Base-by-base conservation (phyloP, 2,113 vertebrate species). In the Melospiza georgiana region DNA sequence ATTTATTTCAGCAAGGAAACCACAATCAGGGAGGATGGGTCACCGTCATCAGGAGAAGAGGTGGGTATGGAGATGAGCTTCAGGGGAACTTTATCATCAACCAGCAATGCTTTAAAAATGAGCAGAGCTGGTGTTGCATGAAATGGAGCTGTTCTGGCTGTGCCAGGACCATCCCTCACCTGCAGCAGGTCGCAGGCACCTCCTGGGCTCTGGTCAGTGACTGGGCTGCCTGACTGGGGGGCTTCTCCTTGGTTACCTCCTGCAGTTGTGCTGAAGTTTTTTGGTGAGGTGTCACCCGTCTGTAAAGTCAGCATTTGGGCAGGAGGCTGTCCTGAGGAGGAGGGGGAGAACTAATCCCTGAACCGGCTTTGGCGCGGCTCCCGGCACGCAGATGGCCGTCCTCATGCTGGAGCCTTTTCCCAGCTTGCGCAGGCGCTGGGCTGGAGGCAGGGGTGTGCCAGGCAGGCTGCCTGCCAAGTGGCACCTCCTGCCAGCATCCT, bases 381-480 rank as follows among this genome's bases (percentile, higher is more conserved):
- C 97, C 35, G 20, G 86, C 2, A 5, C 5, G 9, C 95, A 93
- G 89, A 82, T 95, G 91, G 91, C 58, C 28, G 68, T 93, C 84
- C 87, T 94, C 85, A 5, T 89, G 91, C 88, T 80, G 33, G 77
- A 82, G 82, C 67, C 63, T 74, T 95, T 95, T 90, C 94, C 91
- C 90, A 82, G 92, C 93, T 94, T 81, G 78, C 23, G 43, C 71
- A 87, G 33, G 33, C 13, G 41, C 77, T 3, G 43, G 75, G 65
- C 90, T 83, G 87, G 52, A 93, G 91, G 92, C 92, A 95, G 82
- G 79, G 80, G 44, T 93, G 76, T 90, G 94, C 85, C 65, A 73
- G 78, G 81, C 69, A 49, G 80, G 93, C 82, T 0, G 66, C 57
- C 71, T 90, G 94, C 95, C 93, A 95, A 75, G 59, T 19, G 2